Percentiles rank a stretch among this genome's conserved stretches.
Evolutionary conservation across 1,140 invertebrate genomes (phyloP).

Genomic region (Steinernema khuongi): DNA sequence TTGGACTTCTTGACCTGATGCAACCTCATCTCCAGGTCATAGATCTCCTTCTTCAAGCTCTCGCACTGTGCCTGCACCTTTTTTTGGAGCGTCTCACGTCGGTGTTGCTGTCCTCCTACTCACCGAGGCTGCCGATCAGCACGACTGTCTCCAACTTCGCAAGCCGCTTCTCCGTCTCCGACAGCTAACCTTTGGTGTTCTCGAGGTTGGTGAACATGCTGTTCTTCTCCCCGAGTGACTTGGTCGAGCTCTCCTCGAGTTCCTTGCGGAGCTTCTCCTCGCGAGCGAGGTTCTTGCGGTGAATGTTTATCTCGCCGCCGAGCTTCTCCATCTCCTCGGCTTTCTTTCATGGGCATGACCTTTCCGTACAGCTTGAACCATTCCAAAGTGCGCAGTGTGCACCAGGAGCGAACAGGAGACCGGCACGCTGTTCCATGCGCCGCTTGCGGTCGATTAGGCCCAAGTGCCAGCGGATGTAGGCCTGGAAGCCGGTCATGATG

Average conservation of each 20-base stretch:
- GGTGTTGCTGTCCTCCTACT: neutral
- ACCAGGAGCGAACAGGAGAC: conserved; percentile 90
- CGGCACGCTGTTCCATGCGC: conserved; percentile 54
- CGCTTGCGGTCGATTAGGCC: conserved; percentile 46
- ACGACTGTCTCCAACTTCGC: conserved; percentile 89
- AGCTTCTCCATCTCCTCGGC: conserved; percentile 97
- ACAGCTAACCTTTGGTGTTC: conserved; percentile 79
- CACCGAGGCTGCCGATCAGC: conserved; percentile 37
- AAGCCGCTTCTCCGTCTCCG: conserved; percentile 83
- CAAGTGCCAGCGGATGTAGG: conserved; percentile 50
- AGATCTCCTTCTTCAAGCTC: no score
- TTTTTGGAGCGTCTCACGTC: no score
- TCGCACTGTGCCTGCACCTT: no score
- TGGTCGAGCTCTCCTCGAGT: conserved; percentile 91
- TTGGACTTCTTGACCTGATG: no score
- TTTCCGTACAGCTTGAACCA: conserved; percentile 69
- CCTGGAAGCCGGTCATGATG: conserved; percentile 95
- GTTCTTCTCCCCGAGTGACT: conserved; percentile 83
- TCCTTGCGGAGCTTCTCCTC: conserved; percentile 97
- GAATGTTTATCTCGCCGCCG: conserved; percentile 80
- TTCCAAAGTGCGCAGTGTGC: conserved; percentile 94
- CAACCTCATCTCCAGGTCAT: no score
- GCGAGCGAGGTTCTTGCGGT: conserved; percentile 91
- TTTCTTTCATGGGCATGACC: conserved; percentile 67
- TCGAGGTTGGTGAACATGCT: conserved; percentile 78